Evolutionary conservation across 2,888 invertebrate genomes (phyloP).

Genomic region (Drosophila quinaria): DNA sequence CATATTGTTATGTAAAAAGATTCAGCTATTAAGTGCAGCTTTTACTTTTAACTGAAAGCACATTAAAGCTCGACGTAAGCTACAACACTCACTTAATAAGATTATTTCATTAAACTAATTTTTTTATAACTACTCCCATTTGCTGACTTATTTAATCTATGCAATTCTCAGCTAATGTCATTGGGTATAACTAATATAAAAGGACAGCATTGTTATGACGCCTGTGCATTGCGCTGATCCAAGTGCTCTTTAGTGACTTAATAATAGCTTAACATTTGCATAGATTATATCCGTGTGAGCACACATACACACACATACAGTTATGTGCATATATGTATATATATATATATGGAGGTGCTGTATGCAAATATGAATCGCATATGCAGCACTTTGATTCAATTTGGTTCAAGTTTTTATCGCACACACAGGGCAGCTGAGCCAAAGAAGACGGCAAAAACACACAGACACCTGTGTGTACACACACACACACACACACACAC

Average conservation of each 20-base stretch:
- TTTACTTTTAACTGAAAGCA: background rate
- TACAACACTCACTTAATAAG: background rate
- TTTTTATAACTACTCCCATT: background rate
- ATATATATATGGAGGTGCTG: slow-evolving; percentile 11
- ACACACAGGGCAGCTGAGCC: slow-evolving; percentile 29
- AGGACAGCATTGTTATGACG: slow-evolving; percentile 31
- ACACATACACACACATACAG: slow-evolving; percentile 13
- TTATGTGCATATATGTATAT: background rate
- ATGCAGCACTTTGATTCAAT: slow-evolving; percentile 69
- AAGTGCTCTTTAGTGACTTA: slow-evolving; percentile 67
- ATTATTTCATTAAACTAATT: background rate
- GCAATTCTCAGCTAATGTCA: slow-evolving; percentile 8
- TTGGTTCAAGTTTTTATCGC: slow-evolving; percentile 62
- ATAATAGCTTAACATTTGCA: slow-evolving; percentile 71
- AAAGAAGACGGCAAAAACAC: slow-evolving; percentile 30
- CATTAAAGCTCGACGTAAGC: background rate
- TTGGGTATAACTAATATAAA: slow-evolving; percentile 25
- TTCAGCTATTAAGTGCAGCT: background rate
- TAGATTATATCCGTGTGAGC: slow-evolving; percentile 42
- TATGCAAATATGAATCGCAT: slow-evolving; percentile 52
- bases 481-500: slow-evolving; percentile 9
- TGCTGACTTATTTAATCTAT: background rate
- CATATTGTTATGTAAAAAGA: too few species aligned
- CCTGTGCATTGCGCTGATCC: slow-evolving; percentile 41
- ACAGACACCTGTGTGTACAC: slow-evolving; percentile 1